Evolutionary conservation across 2,888 invertebrate genomes (phyloP).

Genomic region (Stenichneumon culpator): DNA sequence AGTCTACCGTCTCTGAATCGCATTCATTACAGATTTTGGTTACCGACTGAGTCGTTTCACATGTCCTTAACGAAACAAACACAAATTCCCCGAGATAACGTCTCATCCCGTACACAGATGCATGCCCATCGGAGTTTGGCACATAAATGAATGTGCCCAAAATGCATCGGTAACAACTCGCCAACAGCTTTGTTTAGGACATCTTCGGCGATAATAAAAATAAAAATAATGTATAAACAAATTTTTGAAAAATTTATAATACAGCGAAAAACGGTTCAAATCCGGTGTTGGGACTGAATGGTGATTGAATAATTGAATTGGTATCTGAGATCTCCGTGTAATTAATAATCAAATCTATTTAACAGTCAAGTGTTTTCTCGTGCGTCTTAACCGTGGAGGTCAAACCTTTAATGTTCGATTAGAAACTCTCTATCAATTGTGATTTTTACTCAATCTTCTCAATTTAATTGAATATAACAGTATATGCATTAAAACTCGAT

Average conservation of each 20-base stretch:
- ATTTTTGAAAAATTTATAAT: neutral
- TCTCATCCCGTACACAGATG: neutral
- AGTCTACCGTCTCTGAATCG: too few species aligned
- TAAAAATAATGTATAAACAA: neutral
- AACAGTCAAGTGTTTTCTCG: neutral
- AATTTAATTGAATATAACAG: too few species aligned
- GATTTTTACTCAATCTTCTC: neutral
- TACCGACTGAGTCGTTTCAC: too few species aligned
- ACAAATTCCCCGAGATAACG: neutral
- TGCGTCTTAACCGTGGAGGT: neutral
- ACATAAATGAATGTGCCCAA: neutral
- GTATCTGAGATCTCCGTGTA: neutral
- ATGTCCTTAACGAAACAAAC: conserved; percentile 34
- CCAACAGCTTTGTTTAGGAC: neutral
- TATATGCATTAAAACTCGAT: too few species aligned
- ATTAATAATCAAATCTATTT: neutral
- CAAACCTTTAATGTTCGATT: neutral
- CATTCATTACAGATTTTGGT: too few species aligned
- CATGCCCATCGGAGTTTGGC: neutral
- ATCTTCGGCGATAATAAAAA: neutral
- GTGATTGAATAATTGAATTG: neutral
- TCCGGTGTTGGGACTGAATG: neutral
- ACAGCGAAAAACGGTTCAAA: neutral
- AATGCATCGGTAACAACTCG: neutral
- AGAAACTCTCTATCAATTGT: neutral